Base-by-base conservation (phyloP, 2,888 invertebrate species). In the Enchytraeus crypticus region DNA sequence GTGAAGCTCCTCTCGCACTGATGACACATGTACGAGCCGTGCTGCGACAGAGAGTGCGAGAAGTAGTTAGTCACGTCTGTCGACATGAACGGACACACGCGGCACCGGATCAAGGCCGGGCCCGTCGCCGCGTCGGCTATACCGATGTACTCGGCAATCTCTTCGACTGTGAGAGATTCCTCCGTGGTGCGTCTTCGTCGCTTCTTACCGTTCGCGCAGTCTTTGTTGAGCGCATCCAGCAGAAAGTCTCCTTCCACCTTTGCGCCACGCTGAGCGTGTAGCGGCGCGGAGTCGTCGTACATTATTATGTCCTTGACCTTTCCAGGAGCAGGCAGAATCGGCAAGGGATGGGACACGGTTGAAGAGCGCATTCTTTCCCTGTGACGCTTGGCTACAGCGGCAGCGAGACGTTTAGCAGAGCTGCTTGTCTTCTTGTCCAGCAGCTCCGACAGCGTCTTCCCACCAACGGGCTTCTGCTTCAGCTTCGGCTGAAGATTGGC, bases 1-100 rank as follows among this genome's bases (percentile, higher is more conserved):
- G 70, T 69, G 65, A 70, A 70, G 59, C 62, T 64, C 59, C 67
- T 69, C 53, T 65, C 67, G 61, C 70, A 70, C 63, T 70, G 67
- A 61, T 70, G 69, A 56, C 70, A 70, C 51, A 70, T 66, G 57
- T 69, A 70, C 46, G 69, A 60, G 61, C 66, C 62, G 55, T 70
- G 70, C 11, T 51, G 53, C 18, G 60, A 49, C 49, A 70, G 57
- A 4, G 69, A 66, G 60, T 70, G 70, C 56, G 61, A 64, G 45
- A 70, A 61, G 51, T 70, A 70, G 18, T 51, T 45, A 8, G 61
- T 61, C 30, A 70, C 53, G 27, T 62, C 61, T 4, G 54, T 45
- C 23, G 62, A 38, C 56, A 66, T 60, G 47, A 61, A 62, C 3
- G 53, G 49, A 53, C 69, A 69, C 43, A 57, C 63, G 51, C 64